Conservation (phyloP, 2,797 vertebrate genomes). For the Ctenochaetus hawaiiensis region DNA sequence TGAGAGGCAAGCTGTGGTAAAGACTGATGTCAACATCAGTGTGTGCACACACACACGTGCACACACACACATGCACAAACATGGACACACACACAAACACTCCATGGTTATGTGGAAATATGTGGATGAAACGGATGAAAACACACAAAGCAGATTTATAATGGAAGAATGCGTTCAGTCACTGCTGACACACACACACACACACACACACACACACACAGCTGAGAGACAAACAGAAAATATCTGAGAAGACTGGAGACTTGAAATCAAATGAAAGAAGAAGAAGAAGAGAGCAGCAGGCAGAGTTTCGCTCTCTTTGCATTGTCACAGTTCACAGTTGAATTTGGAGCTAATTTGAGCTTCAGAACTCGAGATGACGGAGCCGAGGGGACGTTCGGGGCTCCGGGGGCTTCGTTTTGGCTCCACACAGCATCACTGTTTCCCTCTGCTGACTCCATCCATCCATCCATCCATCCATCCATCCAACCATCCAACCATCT, state of each 20-base stretch:
- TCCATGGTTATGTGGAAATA: slow-evolving; percentile 9
- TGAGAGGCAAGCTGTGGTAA: slow-evolving; percentile 52
- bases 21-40: slow-evolving; percentile 71
- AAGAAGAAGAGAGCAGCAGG: not conserved
- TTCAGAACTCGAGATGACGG: slow-evolving; percentile 6
- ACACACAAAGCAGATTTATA: slow-evolving; percentile 35
- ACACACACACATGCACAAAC: slow-evolving; percentile 15
- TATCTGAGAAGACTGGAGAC: slow-evolving; percentile 35
- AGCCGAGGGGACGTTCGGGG: slow-evolving; percentile 12
- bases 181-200: not conserved
- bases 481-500: no score
- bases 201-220: slow-evolving; percentile 34
- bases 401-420: slow-evolving; percentile 20
- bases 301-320: slow-evolving; percentile 23
- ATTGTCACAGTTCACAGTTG: slow-evolving; percentile 28
- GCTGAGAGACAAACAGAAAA: slow-evolving; percentile 22
- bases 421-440: not conserved
- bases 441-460: slow-evolving; percentile 12
- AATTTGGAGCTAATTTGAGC: slow-evolving; percentile 31
- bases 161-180: slow-evolving; percentile 5
- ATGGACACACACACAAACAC: slow-evolving; percentile 2
- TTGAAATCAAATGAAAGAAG: slow-evolving; percentile 41
- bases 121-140: slow-evolving; percentile 24
- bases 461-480: no score
- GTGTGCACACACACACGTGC: slow-evolving; percentile 14